Base-by-base conservation (phyloP, 2,113 vertebrate genomes). In the Campylomormyrus numenius region DNA sequence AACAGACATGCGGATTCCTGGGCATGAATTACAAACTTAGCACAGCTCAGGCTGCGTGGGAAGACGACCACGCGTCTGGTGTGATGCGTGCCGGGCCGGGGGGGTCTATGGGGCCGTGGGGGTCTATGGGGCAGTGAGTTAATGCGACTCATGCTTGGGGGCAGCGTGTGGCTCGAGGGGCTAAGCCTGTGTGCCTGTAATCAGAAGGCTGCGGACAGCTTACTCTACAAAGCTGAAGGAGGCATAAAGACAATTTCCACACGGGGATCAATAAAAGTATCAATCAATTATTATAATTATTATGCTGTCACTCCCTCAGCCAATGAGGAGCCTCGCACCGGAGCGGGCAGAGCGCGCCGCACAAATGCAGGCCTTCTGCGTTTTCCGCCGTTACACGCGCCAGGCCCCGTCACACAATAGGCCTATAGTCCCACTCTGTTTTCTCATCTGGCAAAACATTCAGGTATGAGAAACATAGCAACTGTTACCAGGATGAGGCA, bases 381-480 rank as follows among this genome's bases (percentile, higher is more conserved):
- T 13, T 10, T 85, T 15, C 45, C 19, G 45, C 83, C 8, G 19
- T 49, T 85, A 85, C 45, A 46, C 21, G 19, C 84, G 5, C 13
- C 21, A 6, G 48, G 45, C 35, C 45, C 17, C n/a, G 3, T n/a
- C 45, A 24, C 45, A 86, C 84, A 86, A 86, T 86, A 50, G 46
- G 84, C 24, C 84, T 49, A 27, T 2, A 85, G 84, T 85, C 45
- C 4, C 48, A 27, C 45, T 24, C 48, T 49, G 48, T 27, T 49
- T 13, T 49, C 45, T 85, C 84, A 49, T 50, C 45, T 85, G 84
- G 84, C 84, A 85, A 85, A 85, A 85, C n/a, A 49, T 15, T 15
- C 46, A 50, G 46, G 24, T 86, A 50, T 85, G 46, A 49, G 24
- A 85, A 85, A 85, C 46, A 86, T 49, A 86, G 84, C 84, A 86